Evolutionary conservation across 1,140 invertebrate genomes (phyloP).

Genomic region (Pogonomyrmex barbatus): DNA sequence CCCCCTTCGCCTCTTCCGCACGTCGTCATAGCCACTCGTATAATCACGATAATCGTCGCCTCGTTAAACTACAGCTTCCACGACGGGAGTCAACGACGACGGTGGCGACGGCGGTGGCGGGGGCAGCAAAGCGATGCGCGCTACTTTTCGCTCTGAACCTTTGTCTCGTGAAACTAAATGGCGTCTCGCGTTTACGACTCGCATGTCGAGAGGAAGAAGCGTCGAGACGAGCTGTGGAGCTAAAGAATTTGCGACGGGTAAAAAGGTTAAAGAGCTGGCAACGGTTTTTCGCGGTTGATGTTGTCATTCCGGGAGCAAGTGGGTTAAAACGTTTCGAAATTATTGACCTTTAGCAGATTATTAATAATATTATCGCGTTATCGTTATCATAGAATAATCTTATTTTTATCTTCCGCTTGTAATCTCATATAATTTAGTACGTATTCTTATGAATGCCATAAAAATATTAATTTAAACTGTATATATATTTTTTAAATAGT

Average conservation of each 20-base stretch:
- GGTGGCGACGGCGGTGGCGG: background rate
- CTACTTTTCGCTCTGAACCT: conserved; percentile 51
- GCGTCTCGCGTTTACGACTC: conserved; percentile 38
- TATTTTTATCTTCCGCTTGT: background rate
- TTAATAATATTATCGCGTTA: background rate
- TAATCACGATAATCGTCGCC: conserved; percentile 80
- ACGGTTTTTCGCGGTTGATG: background rate
- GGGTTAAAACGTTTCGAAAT: conserved; percentile 5
- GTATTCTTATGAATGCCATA: too few species aligned
- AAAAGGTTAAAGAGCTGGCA: conserved; percentile 26
- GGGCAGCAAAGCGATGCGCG: background rate
- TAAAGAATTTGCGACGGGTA: conserved; percentile 27
- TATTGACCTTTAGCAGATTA: conserved; percentile 11
- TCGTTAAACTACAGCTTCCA: conserved; percentile 76
- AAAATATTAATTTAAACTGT: too few species aligned
- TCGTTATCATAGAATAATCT: background rate
- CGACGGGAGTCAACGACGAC: conserved; percentile 3
- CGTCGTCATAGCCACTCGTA: conserved; percentile 65
- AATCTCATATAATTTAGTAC: background rate
- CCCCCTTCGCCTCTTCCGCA: conserved; percentile 47
- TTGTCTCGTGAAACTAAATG: conserved; percentile 35
- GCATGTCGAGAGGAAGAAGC: conserved; percentile 18
- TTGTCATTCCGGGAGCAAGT: background rate
- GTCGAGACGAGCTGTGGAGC: background rate
- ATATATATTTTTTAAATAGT: too few species aligned